Evolutionary conservation across 2,888 invertebrate species (phyloP).

Genomic region (Meiosimyza platycephala): DNA sequence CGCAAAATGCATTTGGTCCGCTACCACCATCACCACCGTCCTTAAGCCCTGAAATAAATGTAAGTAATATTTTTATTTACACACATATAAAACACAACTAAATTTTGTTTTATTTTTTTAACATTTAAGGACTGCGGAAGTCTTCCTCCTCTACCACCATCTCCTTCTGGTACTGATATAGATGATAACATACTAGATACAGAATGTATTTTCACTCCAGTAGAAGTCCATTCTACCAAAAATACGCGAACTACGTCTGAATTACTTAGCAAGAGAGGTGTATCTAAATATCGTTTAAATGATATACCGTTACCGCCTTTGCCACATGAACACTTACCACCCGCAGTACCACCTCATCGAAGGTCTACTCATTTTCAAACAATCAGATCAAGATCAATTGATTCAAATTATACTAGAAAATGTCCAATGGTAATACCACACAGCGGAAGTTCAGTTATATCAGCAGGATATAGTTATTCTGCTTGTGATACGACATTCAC

Average conservation of each 20-base stretch:
- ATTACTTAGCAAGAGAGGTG: constrained; percentile 42
- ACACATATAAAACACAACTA: neutral
- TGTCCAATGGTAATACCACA: constrained; percentile 69
- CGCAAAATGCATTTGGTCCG: constrained; percentile 65
- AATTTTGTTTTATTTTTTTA: no score
- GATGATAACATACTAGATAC: constrained; percentile 49
- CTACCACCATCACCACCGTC: constrained; percentile 66
- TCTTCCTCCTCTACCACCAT: constrained; percentile 75
- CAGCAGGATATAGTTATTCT: constrained; percentile 55
- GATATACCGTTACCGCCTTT: constrained; percentile 61
- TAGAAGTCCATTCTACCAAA: constrained; percentile 33
- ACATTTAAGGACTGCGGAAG: constrained; percentile 64
- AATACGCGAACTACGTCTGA: constrained; percentile 38
- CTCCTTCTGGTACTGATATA: constrained; percentile 72
- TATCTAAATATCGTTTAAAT: constrained; percentile 52
- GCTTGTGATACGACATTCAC: constrained; percentile 68
- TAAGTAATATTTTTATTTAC: constrained; percentile 37
- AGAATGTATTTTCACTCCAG: constrained; percentile 38
- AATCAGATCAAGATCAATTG: constrained; percentile 87
- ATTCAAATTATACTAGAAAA: constrained; percentile 79
- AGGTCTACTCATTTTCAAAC: constrained; percentile 69
- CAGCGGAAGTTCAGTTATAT: constrained; percentile 67
- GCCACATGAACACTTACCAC: constrained; percentile 68
- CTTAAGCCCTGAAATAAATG: constrained; percentile 57
- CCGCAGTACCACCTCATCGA: constrained; percentile 80